Base-by-base conservation (phyloP, 1,140 invertebrate species). In the Brachionus angularis region DNA sequence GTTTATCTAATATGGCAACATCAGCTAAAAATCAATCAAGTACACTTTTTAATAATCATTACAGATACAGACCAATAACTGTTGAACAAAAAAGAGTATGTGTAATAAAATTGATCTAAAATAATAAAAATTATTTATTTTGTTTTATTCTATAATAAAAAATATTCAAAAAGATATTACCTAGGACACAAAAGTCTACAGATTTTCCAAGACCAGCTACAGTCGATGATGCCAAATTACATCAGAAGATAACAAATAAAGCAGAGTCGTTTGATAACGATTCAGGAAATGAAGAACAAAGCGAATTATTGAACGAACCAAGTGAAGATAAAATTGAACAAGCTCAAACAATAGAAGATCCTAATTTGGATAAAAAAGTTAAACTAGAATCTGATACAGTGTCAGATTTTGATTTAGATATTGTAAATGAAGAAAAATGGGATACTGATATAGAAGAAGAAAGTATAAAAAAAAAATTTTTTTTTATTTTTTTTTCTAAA, bases 41-140 rank as follows among this genome's bases (percentile, higher is more conserved):
- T n/a, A 67, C 46, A 34, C n/a, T 67, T n/a, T 67, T 67, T 33
- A 67, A 67, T 21, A 46, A 67, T 31, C 62, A 67, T 47, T 67
- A 67, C 36, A 18, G 62, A 47, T 67, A 31, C 33, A n/a, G 62
- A 12, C 62, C 62, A 21, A 67, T 29, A n/a, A 67, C 62, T 50
- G 62, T 67, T n/a, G 62, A 67, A n/a, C 62, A 67, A 50, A 46
- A 50, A 31, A 18, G 62, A 12, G 62, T 67, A 67, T 23, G 55
- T 16, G 0, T 1, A 55, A 55, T 25, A 5, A 12, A 2, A 12
- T 44, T 12, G 5, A 7, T 27, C 31, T 27, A 1, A 31, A 52
- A 52, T 52, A 29, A 52, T 12, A 39, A 39, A 18, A 14, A 3
- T n/a, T 5, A 18, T 18, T 25, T 23, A 16, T 21, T 14, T 23